Percentiles rank a stretch among this genome's conserved stretches.
These are phyloP conservation scores for Drosophila sp. DNA, from an alignment of 1,140 invertebrate genomes.

Conservation along the genomic window DNA sequence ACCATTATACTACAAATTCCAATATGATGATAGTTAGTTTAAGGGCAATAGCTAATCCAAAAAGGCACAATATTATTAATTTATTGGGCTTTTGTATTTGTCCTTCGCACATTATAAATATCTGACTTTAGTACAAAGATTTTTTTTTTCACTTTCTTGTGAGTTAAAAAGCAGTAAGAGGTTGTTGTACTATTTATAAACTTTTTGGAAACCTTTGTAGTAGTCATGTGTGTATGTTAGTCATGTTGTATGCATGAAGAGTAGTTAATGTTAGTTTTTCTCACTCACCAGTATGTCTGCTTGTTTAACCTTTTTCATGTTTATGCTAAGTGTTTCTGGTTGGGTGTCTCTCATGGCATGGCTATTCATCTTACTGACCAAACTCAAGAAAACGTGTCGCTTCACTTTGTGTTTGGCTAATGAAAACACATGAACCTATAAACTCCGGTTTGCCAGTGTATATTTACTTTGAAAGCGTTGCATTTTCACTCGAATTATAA, in stretches of 20 bases:
- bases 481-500: constrained; percentile 55
- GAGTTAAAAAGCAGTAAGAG: not conserved
- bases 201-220: too few species aligned
- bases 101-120: constrained; percentile 14
- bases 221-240: too few species aligned
- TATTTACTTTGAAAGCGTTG: constrained; percentile 66
- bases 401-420: constrained; percentile 79
- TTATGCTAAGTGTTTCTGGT: constrained; percentile 71
- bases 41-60: constrained; percentile 47
- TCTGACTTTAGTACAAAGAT: not conserved
- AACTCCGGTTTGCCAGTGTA: constrained; percentile 10
- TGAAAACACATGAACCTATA: constrained; percentile 53
- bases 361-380: constrained; percentile 9
- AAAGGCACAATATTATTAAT: constrained; percentile 45
- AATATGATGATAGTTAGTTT: constrained; percentile 57
- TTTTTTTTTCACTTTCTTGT: not conserved
- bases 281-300: constrained; percentile 33
- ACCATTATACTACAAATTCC: constrained; percentile 40
- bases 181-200: not conserved
- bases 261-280: constrained; percentile 70
- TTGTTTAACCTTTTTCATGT: constrained; percentile 65
- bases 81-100: constrained; percentile 42
- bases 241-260: constrained; percentile 43
- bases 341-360: constrained; percentile 15
- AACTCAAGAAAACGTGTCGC: constrained; percentile 54